Conservation (phyloP, 1,140 invertebrate species). For the Caenorhabditis elegans region WBcel235 BX284604.4:5557001-5557500, state of each 20-base stretch:
- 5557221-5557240: neutral
- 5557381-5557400: neutral
- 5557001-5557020: too few species aligned
- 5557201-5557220: neutral
- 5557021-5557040: too few species aligned
- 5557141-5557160: neutral
- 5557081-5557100: neutral
- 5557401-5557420: neutral
- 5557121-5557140: neutral
- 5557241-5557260: neutral
- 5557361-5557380: neutral
- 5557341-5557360: neutral
- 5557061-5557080: too few species aligned
- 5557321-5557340: neutral
- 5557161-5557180: neutral
- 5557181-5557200: neutral
- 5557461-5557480: neutral
- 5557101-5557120: too few species aligned
- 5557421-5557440: neutral
- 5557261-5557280: neutral
- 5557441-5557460: neutral
- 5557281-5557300: neutral
- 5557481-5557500: neutral
- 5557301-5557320: neutral
- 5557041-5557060: too few species aligned